A percentile compares a stretch with the other conserved stretches of the same genome.
Evolutionary conservation across 1,140 invertebrate species (phyloP).

Genomic region (Hormaphis cornu): DNA sequence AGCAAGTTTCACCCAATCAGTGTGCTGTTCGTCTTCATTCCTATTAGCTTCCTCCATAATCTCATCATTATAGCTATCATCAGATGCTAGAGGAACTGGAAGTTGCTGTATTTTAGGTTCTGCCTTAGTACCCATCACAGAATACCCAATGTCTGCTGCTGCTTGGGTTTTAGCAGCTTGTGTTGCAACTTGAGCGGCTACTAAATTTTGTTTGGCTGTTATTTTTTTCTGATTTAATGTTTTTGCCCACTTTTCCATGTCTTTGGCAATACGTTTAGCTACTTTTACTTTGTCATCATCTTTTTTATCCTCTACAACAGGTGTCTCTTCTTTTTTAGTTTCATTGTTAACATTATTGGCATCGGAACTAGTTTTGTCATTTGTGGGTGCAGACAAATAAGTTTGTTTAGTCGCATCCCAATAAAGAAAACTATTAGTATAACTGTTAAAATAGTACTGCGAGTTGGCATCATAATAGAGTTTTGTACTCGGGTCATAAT

Average conservation of each 20-base stretch:
- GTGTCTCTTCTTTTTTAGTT: constrained; percentile 39
- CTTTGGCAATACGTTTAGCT: constrained; percentile 94
- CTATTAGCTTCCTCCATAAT: constrained; percentile 70
- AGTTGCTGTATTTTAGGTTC: background rate
- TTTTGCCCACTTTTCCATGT: constrained; percentile 95
- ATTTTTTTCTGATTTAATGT: constrained; percentile 96
- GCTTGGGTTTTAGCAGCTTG: constrained; percentile 45
- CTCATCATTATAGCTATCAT: constrained; percentile 41
- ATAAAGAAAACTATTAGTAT: constrained; percentile 84
- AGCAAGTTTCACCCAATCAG: constrained; percentile 83
- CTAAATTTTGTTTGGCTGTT: constrained; percentile 56
- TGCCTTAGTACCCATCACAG: constrained; percentile 46
- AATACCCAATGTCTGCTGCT: constrained; percentile 83
- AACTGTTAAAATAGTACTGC: constrained; percentile 87
- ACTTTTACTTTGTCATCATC: constrained; percentile 74
- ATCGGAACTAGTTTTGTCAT: constrained; percentile 34
- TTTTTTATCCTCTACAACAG: constrained; percentile 41
- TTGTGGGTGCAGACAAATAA: constrained; percentile 63
- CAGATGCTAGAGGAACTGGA: constrained; percentile 18
- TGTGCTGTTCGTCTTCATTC: constrained; percentile 49
- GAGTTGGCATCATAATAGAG: constrained; percentile 93
- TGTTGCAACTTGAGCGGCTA: constrained; percentile 46
- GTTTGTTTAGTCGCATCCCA: constrained; percentile 79
- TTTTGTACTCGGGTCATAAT: constrained; percentile 85
- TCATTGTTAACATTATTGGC: constrained; percentile 32